Percentiles rank a stretch among this genome's conserved stretches.
phyloP scores from a whole-genome alignment of 2,888 invertebrate species.

The Drosophila infuscata region DNA sequence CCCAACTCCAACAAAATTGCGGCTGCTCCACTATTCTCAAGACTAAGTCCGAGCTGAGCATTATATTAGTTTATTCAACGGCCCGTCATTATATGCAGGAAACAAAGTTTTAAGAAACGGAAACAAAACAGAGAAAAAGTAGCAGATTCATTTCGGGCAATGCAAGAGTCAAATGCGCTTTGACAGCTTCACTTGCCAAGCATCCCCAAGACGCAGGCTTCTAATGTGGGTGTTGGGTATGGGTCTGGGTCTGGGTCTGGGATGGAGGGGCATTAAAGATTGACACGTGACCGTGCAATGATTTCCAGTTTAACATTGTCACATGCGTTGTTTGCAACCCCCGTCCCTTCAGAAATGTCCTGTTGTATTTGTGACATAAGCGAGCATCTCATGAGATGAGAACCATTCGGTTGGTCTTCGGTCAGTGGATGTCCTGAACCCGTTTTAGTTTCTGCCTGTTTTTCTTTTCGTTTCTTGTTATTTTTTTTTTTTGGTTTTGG shows the following conservation, averaged over 20 bases:
- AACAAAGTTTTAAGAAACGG: slow-evolving; percentile 19
- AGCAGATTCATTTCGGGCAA: slow-evolving; percentile 17
- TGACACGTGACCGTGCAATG: slow-evolving; percentile 85
- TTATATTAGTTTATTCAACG: slow-evolving; percentile 60
- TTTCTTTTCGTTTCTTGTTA: neutral
- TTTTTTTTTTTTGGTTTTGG: slow-evolving; percentile 55
- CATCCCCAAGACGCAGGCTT: slow-evolving; percentile 23
- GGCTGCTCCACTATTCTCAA: slow-evolving; percentile 9
- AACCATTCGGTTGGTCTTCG: slow-evolving; percentile 35
- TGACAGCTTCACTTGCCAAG: slow-evolving; percentile 62
- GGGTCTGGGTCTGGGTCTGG: neutral
- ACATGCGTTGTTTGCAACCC: slow-evolving; percentile 60
- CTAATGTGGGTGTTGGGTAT: slow-evolving; percentile 7
- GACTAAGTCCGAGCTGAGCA: slow-evolving; percentile 34
- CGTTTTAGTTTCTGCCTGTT: slow-evolving; percentile 11
- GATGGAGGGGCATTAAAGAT: slow-evolving; percentile 71
- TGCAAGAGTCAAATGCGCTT: slow-evolving; percentile 70
- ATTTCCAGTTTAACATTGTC: slow-evolving; percentile 82
- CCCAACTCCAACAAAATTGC: slow-evolving; percentile 21
- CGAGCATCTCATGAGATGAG: slow-evolving; percentile 51
- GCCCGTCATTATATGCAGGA: slow-evolving; percentile 53
- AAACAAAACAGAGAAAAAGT: slow-evolving; percentile 6
- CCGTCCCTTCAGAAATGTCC: slow-evolving; percentile 4
- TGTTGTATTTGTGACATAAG: slow-evolving; percentile 50
- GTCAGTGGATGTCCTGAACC: slow-evolving; percentile 32